A percentile compares a stretch with the other conserved stretches of the same genome.
Conservation (phyloP, 2,888 invertebrate genomes). For the Tinea trinotella region DNA sequence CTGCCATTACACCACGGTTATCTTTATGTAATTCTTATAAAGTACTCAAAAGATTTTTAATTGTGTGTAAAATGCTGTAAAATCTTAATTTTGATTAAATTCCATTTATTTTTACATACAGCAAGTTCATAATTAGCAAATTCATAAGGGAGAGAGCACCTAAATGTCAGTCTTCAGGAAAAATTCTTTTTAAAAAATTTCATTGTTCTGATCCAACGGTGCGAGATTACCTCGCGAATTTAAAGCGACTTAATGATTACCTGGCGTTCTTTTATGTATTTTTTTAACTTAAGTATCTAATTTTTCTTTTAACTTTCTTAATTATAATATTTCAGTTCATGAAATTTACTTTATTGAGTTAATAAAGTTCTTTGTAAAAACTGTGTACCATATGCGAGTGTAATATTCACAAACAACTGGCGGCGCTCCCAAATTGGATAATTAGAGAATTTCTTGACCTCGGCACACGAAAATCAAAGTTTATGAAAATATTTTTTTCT, state of each 20-base stretch:
- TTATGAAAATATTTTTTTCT: neutral
- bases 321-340: neutral
- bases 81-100: constrained; percentile 37
- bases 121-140: constrained; percentile 30
- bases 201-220: constrained; percentile 23
- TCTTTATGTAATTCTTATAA: no score
- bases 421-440: constrained; percentile 6
- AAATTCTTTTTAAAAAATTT: constrained; percentile 21
- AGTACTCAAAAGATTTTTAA: no score
- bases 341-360: neutral
- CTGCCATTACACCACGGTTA: no score
- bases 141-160: constrained; percentile 24
- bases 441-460: constrained; percentile 10
- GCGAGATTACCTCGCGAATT: constrained; percentile 23
- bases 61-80: no score
- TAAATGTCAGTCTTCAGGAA: constrained; percentile 7
- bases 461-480: neutral
- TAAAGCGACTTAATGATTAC: constrained; percentile 18
- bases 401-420: neutral
- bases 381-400: constrained; percentile 1
- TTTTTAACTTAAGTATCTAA: constrained; percentile 2
- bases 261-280: constrained; percentile 16
- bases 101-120: constrained; percentile 35
- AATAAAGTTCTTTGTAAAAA: neutral
- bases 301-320: constrained; percentile 3